These are phyloP conservation scores for Lasioglossum figueresi DNA, from an alignment of 2,888 invertebrate species.

Conservation along the genomic window DNA sequence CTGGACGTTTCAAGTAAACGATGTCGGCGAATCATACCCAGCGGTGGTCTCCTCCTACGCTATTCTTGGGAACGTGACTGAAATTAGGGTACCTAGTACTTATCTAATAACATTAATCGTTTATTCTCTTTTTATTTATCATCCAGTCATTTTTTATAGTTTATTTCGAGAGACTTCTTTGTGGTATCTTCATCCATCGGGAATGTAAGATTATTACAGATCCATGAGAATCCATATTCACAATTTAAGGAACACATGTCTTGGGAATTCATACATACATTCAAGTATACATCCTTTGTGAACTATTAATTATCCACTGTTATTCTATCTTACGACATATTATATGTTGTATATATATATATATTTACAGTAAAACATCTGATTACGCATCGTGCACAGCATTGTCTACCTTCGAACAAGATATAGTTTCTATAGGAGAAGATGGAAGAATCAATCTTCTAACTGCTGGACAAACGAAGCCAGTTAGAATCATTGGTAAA, in stretches of 20 bases:
- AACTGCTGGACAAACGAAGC: constrained; percentile 84
- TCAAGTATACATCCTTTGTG: constrained; percentile 80
- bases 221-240: constrained; percentile 86
- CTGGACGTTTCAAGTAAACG: constrained; percentile 89
- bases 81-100: constrained; percentile 87
- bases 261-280: constrained; percentile 90
- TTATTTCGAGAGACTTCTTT: constrained; percentile 88
- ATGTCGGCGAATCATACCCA: constrained; percentile 88
- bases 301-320: neutral
- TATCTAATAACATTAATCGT: constrained; percentile 5
- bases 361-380: constrained; percentile 67
- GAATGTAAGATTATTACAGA: constrained; percentile 87
- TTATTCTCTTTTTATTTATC: neutral
- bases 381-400: constrained; percentile 90
- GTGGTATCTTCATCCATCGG: constrained; percentile 87
- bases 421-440: constrained; percentile 93
- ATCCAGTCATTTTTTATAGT: constrained; percentile 82
- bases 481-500: constrained; percentile 85
- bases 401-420: constrained; percentile 90
- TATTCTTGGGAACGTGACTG: constrained; percentile 91
- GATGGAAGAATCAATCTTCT: constrained; percentile 90
- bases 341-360: neutral
- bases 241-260: constrained; percentile 86
- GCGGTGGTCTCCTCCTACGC: constrained; percentile 86
- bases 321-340: neutral